Evolutionary conservation across 2,113 vertebrate genomes (phyloP).

Genomic region (Rousettus leschenaultii): DNA sequence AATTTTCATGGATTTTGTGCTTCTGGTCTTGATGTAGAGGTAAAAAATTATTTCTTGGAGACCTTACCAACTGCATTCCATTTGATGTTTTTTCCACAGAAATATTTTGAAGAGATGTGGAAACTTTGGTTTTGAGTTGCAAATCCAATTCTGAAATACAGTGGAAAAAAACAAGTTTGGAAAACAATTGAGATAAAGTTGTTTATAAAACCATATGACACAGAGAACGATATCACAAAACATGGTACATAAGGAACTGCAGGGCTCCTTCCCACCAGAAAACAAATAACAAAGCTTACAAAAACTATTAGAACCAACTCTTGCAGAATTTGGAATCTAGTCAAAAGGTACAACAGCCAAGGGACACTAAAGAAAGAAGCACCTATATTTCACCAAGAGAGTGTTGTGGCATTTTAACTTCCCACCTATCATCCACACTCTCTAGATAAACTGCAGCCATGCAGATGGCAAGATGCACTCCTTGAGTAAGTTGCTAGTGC

Average conservation of each 20-base stretch:
- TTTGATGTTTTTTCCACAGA: background rate
- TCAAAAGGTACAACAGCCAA: background rate
- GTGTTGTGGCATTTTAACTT: background rate
- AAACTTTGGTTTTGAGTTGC: background rate
- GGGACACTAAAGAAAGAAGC: background rate
- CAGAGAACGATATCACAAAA: background rate
- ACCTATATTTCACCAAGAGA: background rate
- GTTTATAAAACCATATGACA: background rate
- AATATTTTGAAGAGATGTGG: background rate
- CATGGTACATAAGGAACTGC: background rate
- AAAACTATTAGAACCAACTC: background rate
- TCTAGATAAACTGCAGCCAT: background rate
- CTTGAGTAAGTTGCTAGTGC: background rate
- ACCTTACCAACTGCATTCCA: background rate
- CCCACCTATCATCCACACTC: background rate
- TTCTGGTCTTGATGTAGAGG: background rate
- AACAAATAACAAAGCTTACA: background rate
- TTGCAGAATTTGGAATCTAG: background rate
- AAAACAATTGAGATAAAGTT: background rate
- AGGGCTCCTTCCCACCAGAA: background rate
- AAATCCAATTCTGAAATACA: conserved; percentile 7
- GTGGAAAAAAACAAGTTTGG: background rate
- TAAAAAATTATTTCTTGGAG: background rate
- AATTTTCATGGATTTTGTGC: background rate
- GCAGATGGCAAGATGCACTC: background rate